Conservation (phyloP, 1,140 invertebrate species). For the Hycleus phaleratus region DNA sequence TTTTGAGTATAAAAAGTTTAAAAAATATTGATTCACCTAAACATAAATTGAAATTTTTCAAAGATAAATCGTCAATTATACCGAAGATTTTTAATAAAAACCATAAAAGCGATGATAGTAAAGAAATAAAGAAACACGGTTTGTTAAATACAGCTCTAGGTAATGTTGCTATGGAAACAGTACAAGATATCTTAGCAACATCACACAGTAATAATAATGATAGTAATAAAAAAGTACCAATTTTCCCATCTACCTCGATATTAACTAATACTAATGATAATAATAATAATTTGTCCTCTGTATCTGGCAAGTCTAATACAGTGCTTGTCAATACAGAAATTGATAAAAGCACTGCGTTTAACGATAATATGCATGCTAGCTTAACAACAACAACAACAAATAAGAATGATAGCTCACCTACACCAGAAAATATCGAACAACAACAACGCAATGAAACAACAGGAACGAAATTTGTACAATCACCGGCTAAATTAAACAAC, state of each 20-base stretch:
- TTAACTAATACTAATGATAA: constrained; percentile 23
- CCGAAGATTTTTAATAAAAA: background rate
- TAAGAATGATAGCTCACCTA: constrained; percentile 30
- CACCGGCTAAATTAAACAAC: constrained; percentile 48
- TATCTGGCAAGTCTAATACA: background rate
- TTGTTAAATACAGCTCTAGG: constrained; percentile 26
- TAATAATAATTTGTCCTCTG: constrained; percentile 5
- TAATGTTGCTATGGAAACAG: constrained; percentile 29
- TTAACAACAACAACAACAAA: constrained; percentile 33
- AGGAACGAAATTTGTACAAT: constrained; percentile 34
- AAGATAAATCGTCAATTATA: no score
- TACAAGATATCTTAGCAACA: constrained; percentile 25
- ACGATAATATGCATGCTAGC: constrained; percentile 38
- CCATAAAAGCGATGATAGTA: constrained; percentile 5
- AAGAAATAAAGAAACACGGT: constrained; percentile 18
- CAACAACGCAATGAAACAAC: constrained; percentile 26
- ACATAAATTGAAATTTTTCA: no score
- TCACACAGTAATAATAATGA: constrained; percentile 8
- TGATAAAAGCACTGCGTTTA: constrained; percentile 32
- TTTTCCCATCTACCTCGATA: constrained; percentile 9
- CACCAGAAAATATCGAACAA: constrained; percentile 14
- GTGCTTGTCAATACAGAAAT: constrained; percentile 33
- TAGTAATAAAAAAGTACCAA: background rate
- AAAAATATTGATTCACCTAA: no score
- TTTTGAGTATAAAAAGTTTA: constrained; percentile 1